Base-by-base conservation (phyloP, 1,140 invertebrate species). In the Lanistes nyassanus region DNA sequence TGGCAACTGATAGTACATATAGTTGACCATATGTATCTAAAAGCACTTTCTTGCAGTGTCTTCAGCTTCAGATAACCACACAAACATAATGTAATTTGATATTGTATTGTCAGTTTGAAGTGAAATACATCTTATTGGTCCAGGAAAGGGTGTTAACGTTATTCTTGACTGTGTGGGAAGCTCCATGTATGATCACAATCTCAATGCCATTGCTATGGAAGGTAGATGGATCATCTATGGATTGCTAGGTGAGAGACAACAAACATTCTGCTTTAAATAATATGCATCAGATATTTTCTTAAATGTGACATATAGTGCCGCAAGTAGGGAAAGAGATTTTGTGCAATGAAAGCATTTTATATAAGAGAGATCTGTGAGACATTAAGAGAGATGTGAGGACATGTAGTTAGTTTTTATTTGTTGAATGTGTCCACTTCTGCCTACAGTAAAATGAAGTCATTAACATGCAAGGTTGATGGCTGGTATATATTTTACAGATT, bases 211-310 rank as follows among this genome's bases (percentile, higher is more conserved):
- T 19, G 78, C 82, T 21, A 65, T 80, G 11, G 89, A 90, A 65
- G 88, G 87, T 34, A 77, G 84, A 66, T 90, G 88, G 89, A 81
- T 90, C 37, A 68, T 88, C 2, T 90, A 89, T 83, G 89, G 89
- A 34, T 65, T 87, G 13, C 26, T 90, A 76, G 88, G 88, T 87
- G 82, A 80, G 78, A n/a, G n/a, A n/a, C n/a, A n/a, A n/a, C n/a
- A n/a, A n/a, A n/a, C n/a, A 29, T 7, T 13, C 36, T 51, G 66
- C 29, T 6, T 26, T 64, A 9, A 29, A 64, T 31, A 5, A 64
- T 26, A 31, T 64, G 7, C 19, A 31, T 34, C 29, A 29, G n/a
- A n/a, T 34, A 36, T 64, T 64, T 34, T 64, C 16, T 64, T 3
- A 34, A 64, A 29, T 19, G 5, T 26, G 16, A 29, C 31, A 13